Evolutionary conservation across 2,888 invertebrate species (phyloP).

Genomic region (Drosophila robusta): DNA sequence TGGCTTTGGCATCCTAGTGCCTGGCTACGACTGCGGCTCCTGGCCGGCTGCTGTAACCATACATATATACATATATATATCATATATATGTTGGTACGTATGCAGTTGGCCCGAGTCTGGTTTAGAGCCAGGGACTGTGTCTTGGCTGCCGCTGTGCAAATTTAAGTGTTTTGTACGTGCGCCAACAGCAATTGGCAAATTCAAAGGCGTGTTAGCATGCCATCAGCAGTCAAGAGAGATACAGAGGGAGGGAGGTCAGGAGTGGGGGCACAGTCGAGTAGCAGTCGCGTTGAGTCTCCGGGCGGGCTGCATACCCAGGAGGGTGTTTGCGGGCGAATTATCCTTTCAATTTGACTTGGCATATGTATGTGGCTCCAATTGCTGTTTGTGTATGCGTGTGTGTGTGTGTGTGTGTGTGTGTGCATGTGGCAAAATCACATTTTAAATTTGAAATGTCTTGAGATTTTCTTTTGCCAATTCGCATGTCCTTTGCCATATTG

Average conservation of each 20-base stretch:
- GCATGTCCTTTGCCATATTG: slow-evolving; percentile 67
- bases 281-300: slow-evolving; percentile 42
- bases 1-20: slow-evolving; percentile 55
- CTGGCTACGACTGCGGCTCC: slow-evolving; percentile 52
- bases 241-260: not conserved
- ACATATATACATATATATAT: slow-evolving; percentile 8
- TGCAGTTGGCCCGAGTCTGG: slow-evolving; percentile 47
- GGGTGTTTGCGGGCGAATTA: slow-evolving; percentile 85
- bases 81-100: slow-evolving; percentile 19
- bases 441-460: slow-evolving; percentile 82
- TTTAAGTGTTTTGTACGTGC: slow-evolving; percentile 83
- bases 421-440: slow-evolving; percentile 70
- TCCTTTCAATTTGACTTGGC: slow-evolving; percentile 85
- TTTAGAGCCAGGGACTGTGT: slow-evolving; percentile 25
- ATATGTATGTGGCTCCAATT: slow-evolving; percentile 74
- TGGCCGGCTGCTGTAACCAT: slow-evolving; percentile 48
- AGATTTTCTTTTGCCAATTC: slow-evolving; percentile 76
- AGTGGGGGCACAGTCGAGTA: slow-evolving; percentile 14
- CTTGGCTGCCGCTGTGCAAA: slow-evolving; percentile 78
- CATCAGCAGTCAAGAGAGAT: slow-evolving; percentile 62
- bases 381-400: slow-evolving; percentile 6
- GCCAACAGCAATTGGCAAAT: slow-evolving; percentile 84
- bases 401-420: slow-evolving; percentile 14
- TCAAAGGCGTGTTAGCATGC: slow-evolving; percentile 83
- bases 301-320: slow-evolving; percentile 72